Percentiles rank a stretch among this genome's conserved stretches.
These are phyloP conservation scores for Acanthurus tractus DNA, from an alignment of 2,797 vertebrate species.

Conservation along the genomic window DNA sequence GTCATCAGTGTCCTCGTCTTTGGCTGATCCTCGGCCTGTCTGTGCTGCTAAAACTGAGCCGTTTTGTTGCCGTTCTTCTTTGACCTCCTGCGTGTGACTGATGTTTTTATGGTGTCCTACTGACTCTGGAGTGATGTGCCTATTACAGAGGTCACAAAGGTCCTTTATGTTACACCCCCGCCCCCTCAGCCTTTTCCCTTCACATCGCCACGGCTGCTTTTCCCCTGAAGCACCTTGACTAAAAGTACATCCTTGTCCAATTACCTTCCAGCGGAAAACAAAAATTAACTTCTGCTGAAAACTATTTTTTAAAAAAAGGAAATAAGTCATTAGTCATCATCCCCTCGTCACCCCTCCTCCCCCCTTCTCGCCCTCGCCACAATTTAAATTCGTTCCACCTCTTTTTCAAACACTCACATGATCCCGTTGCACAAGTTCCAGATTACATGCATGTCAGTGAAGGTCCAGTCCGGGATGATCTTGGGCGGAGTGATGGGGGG, in stretches of 20 bases:
- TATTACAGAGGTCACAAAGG: slow-evolving; percentile 77
- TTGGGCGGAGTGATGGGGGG: neutral
- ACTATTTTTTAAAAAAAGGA: neutral
- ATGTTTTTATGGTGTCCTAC: slow-evolving; percentile 80
- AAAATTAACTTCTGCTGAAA: slow-evolving; percentile 27
- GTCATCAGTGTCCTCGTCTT: slow-evolving; percentile 9
- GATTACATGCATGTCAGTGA: slow-evolving; percentile 75
- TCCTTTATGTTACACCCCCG: slow-evolving; percentile 47
- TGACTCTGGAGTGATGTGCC: slow-evolving; percentile 76
- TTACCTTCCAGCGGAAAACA: slow-evolving; percentile 18
- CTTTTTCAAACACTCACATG: slow-evolving; percentile 68
- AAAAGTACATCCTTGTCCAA: slow-evolving; percentile 25
- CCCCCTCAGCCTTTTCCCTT: slow-evolving; percentile 16
- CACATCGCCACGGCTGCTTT: slow-evolving; percentile 12
- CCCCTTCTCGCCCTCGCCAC: slow-evolving; percentile 15
- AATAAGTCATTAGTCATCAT: slow-evolving; percentile 27
- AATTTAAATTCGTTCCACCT: slow-evolving; percentile 72
- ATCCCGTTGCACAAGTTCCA: slow-evolving; percentile 67
- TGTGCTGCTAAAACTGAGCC: slow-evolving; percentile 41
- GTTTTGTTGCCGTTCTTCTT: slow-evolving; percentile 41
- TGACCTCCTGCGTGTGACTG: slow-evolving; percentile 73
- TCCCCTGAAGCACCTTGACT: slow-evolving; percentile 27
- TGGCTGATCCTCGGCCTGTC: slow-evolving; percentile 5
- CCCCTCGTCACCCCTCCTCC: neutral
- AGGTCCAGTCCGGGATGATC: slow-evolving; percentile 32